phyloP scores from a whole-genome alignment of 2,797 vertebrate genomes.

The Meda fulgida region DNA sequence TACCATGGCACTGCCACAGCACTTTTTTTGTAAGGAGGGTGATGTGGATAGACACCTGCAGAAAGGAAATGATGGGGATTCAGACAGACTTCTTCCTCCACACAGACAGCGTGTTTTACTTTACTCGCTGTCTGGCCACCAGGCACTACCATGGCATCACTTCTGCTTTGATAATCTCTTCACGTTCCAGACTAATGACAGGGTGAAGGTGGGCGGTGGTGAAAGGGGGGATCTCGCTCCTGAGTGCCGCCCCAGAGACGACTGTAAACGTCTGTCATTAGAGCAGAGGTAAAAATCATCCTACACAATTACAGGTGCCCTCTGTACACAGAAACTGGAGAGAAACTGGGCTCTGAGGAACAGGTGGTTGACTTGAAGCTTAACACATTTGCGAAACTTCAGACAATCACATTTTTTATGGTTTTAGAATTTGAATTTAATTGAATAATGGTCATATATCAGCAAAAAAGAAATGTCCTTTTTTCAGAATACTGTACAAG shows the following conservation, averaged over 20 bases:
- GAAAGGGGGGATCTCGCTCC: slow-evolving; percentile 54
- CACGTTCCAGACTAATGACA: slow-evolving; percentile 70
- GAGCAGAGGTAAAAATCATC: slow-evolving; percentile 61
- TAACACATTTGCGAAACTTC: background rate
- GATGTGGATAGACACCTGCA: background rate
- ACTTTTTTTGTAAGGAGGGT: background rate
- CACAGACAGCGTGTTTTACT: slow-evolving; percentile 26
- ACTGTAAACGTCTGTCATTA: slow-evolving; percentile 68
- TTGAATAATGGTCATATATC: background rate
- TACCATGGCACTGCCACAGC: background rate
- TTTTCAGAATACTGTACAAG: background rate
- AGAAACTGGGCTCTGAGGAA: slow-evolving; percentile 15
- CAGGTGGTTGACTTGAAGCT: slow-evolving; percentile 3
- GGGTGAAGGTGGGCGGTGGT: slow-evolving; percentile 47
- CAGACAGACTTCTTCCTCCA: slow-evolving; percentile 15
- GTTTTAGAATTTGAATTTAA: background rate
- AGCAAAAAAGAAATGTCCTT: fast-evolving
- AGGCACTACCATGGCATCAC: slow-evolving; percentile 48
- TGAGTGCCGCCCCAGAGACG: slow-evolving; percentile 58
- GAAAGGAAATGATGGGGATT: slow-evolving; percentile 29
- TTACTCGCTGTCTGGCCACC: slow-evolving; percentile 29
- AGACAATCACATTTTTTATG: background rate
- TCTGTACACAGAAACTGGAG: slow-evolving; percentile 37
- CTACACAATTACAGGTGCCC: slow-evolving; percentile 64
- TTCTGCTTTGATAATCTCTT: slow-evolving; percentile 60